Conservation (phyloP, 1,140 invertebrate species). For the Bombus vancouverensis region DNA sequence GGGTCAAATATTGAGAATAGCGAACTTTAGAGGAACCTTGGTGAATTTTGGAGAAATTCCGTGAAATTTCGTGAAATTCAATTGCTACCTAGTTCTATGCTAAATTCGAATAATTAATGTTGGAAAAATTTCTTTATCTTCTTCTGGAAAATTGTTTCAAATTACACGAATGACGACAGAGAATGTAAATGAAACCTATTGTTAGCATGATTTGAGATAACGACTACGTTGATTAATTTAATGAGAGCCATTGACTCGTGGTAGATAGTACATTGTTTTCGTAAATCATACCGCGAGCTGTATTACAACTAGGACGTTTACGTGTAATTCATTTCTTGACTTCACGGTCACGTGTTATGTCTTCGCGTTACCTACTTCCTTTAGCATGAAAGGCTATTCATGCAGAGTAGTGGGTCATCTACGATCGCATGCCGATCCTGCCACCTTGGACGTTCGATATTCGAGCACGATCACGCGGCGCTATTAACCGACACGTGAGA, state of each 20-base stretch:
- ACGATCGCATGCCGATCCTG: slow-evolving; percentile 44
- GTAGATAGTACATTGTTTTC: slow-evolving; percentile 40
- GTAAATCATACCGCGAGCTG: slow-evolving; percentile 47
- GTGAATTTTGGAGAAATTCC: background rate
- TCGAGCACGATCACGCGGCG: slow-evolving; percentile 1
- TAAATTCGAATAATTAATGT: background rate
- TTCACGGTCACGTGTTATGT: slow-evolving; percentile 69
- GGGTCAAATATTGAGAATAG: background rate
- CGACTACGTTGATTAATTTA: background rate
- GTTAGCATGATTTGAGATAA: background rate
- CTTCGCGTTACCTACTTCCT: slow-evolving; percentile 66
- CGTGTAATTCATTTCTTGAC: slow-evolving; percentile 65
- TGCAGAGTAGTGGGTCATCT: slow-evolving; percentile 60
- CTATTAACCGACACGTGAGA: slow-evolving; percentile 25
- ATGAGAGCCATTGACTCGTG: background rate
- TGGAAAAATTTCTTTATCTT: background rate
- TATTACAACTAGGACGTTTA: slow-evolving; percentile 48
- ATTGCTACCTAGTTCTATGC: background rate
- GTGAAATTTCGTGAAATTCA: background rate
- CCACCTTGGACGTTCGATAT: slow-evolving; percentile 44
- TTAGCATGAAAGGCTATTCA: slow-evolving; percentile 49
- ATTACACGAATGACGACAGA: too few relatives aligned
- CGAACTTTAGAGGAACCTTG: background rate
- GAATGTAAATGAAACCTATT: background rate
- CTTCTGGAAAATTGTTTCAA: background rate